phyloP scores from a whole-genome alignment of 2,797 vertebrate species.

The Lindbergichthys nudifrons region DNA sequence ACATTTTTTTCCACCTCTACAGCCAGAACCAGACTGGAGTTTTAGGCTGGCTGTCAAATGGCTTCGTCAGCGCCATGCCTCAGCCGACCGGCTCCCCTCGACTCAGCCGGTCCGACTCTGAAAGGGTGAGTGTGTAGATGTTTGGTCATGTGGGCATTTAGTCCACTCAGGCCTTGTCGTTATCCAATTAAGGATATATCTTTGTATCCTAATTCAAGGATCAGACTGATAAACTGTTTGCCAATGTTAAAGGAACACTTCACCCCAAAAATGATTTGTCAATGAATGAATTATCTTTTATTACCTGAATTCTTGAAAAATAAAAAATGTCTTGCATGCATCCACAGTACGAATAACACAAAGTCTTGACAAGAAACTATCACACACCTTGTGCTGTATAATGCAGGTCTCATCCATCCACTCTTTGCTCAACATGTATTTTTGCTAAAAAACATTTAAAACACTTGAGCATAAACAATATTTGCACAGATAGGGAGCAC shows the following conservation, averaged over 20 bases:
- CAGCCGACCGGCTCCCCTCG: slow-evolving; percentile 76
- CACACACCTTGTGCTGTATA: too few relatives aligned
- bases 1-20: slow-evolving; percentile 28
- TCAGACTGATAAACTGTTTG: background rate
- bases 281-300: too few relatives aligned
- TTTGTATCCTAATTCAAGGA: background rate
- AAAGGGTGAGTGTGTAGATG: slow-evolving; percentile 62
- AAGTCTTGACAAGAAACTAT: too few relatives aligned
- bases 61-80: slow-evolving; percentile 80
- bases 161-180: background rate
- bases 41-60: slow-evolving; percentile 84
- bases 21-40: slow-evolving; percentile 77
- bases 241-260: background rate
- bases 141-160: background rate
- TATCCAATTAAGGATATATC: background rate
- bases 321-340: too few relatives aligned
- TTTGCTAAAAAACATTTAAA: too few relatives aligned
- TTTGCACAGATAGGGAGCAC: too few relatives aligned
- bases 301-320: too few relatives aligned
- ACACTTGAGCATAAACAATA: too few relatives aligned
- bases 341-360: too few relatives aligned
- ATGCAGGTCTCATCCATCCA: too few relatives aligned
- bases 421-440: too few relatives aligned
- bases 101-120: slow-evolving; percentile 60
- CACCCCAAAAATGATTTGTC: too few relatives aligned